Evolutionary conservation across 2,888 invertebrate genomes (phyloP).

Genomic region (Acanthosepion esculentum): DNA sequence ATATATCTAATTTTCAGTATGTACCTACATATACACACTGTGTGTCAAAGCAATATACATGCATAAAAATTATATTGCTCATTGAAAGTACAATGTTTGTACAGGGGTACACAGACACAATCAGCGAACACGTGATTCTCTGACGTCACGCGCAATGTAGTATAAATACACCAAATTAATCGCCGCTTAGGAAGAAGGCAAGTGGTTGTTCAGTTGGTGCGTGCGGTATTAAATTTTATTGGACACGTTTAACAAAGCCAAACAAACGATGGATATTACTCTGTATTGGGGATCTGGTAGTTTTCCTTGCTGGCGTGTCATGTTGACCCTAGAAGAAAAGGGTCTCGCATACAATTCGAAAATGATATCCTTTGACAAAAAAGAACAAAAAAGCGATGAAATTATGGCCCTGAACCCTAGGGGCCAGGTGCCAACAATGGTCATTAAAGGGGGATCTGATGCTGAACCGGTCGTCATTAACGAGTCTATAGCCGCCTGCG

Average conservation of each 20-base stretch:
- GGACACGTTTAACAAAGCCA: neutral
- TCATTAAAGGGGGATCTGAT: constrained; percentile 51
- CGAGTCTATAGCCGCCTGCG: constrained; percentile 64
- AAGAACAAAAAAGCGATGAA: constrained; percentile 63
- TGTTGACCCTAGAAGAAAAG: constrained; percentile 66
- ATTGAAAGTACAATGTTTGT: too few relatives aligned
- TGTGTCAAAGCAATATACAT: too few relatives aligned
- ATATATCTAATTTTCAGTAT: too few relatives aligned
- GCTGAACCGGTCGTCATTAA: constrained; percentile 61
- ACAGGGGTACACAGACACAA: neutral
- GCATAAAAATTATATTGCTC: too few relatives aligned
- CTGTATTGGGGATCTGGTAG: constrained; percentile 69
- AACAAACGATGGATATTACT: neutral
- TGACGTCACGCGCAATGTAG: neutral
- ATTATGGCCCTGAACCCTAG: constrained; percentile 63
- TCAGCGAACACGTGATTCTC: neutral
- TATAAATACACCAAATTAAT: neutral
- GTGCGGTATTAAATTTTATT: too few relatives aligned
- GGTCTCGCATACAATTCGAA: constrained; percentile 59
- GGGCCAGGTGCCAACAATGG: constrained; percentile 68
- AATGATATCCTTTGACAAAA: constrained; percentile 60
- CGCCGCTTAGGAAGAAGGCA: neutral
- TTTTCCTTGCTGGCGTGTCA: constrained; percentile 63
- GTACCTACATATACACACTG: too few relatives aligned
- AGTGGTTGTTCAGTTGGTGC: too few relatives aligned